These are phyloP conservation scores for Drosophila ananassae DNA, from an alignment of 1,140 invertebrate species.

Conservation along the genomic window DNA sequence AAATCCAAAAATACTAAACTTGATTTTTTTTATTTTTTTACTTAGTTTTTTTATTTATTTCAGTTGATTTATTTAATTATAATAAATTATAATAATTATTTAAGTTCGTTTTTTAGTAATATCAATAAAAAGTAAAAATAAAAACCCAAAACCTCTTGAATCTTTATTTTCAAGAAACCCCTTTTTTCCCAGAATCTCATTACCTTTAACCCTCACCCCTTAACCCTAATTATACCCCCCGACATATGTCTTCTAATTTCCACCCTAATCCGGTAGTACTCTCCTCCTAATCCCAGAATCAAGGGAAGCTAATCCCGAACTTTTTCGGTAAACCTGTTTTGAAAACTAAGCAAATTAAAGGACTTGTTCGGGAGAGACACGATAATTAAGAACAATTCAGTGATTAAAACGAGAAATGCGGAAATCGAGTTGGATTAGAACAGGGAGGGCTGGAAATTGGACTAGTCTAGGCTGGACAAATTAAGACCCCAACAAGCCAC, in stretches of 20 bases:
- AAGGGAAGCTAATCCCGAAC: slow-evolving; percentile 21
- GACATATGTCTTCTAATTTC: not conserved
- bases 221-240: no score
- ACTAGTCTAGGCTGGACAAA: slow-evolving; percentile 16
- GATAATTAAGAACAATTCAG: slow-evolving; percentile 34
- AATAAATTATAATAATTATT: no score
- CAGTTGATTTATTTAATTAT: no score
- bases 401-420: slow-evolving; percentile 30
- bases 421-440: slow-evolving; percentile 50
- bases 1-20: no score
- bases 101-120: no score
- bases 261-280: not conserved
- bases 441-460: slow-evolving; percentile 3
- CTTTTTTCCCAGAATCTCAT: not conserved
- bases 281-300: slow-evolving; percentile 4
- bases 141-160: no score
- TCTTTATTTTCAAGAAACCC: not conserved
- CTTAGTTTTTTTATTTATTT: no score
- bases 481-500: slow-evolving; percentile 37
- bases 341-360: slow-evolving; percentile 19
- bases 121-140: no score
- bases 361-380: slow-evolving; percentile 7
- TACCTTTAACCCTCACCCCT: not conserved
- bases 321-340: slow-evolving; percentile 6
- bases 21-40: no score